These are phyloP conservation scores for Octodonta nipae DNA, from an alignment of 2,888 invertebrate species.

Conservation along the genomic window DNA sequence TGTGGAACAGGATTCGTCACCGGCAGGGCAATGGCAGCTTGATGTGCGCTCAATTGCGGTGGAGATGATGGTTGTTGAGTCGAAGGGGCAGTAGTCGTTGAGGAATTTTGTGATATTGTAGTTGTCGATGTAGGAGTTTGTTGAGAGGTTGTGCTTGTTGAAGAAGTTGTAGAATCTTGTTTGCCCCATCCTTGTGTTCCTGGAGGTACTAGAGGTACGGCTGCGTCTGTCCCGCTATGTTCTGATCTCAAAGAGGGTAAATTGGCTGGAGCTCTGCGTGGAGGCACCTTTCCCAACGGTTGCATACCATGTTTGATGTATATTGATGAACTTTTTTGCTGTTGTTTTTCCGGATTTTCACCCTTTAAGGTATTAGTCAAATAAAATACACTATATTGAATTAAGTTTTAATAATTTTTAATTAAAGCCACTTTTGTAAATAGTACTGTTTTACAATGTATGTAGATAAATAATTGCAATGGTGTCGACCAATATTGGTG, in stretches of 20 bases:
- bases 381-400: neutral
- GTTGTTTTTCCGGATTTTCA: conserved; percentile 75
- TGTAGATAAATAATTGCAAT: too few relatives aligned
- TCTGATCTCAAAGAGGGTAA: conserved; percentile 98
- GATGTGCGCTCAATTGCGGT: conserved; percentile 28
- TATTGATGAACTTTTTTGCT: conserved; percentile 76
- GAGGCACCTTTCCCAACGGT: conserved; percentile 97
- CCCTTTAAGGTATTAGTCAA: conserved; percentile 42
- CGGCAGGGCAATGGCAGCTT: conserved; percentile 32
- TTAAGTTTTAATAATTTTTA: neutral
- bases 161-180: conserved; percentile 35
- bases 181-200: conserved; percentile 69
- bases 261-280: conserved; percentile 96
- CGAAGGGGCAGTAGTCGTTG: conserved; percentile 9
- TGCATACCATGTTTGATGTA: conserved; percentile 97
- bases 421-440: neutral
- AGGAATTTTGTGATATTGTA: conserved; percentile 15
- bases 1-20: conserved; percentile 27
- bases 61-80: conserved; percentile 14
- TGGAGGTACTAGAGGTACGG: conserved; percentile 63
- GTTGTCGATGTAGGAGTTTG: conserved; percentile 21
- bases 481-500: too few relatives aligned
- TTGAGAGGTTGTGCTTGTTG: conserved; percentile 4
- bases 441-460: too few relatives aligned
- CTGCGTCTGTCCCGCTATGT: conserved; percentile 64